A percentile compares a stretch with the other conserved stretches of the same genome.
phyloP scores from a whole-genome alignment of 2,888 invertebrate species.

The Xanthorhoe spadicearia region DNA sequence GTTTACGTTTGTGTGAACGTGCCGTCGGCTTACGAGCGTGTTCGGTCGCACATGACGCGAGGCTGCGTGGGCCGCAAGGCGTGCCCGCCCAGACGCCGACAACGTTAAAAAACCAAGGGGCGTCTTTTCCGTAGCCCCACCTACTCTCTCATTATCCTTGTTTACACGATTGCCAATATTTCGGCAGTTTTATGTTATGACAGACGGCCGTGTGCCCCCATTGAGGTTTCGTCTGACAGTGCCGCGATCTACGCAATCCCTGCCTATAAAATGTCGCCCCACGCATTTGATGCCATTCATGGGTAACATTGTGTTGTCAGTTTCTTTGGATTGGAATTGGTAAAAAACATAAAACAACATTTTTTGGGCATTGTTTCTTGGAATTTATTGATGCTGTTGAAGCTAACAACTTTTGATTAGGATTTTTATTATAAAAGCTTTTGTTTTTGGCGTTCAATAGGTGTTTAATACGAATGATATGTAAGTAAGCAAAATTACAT shows the following conservation, averaged over 20 bases:
- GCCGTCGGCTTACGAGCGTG: constrained; percentile 72
- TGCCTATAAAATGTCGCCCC: constrained; percentile 81
- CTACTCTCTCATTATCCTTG: constrained; percentile 81
- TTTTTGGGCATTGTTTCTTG: constrained; percentile 40
- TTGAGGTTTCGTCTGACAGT: constrained; percentile 79
- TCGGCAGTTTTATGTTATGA: constrained; percentile 72
- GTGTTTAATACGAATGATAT: background rate
- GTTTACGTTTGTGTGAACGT: constrained; percentile 66
- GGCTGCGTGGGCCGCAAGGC: constrained; percentile 76
- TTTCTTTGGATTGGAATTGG: constrained; percentile 48
- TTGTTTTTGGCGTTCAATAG: background rate
- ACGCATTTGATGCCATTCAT: constrained; percentile 71
- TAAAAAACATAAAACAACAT: constrained; percentile 24
- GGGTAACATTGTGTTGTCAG: constrained; percentile 66
- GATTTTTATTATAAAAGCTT: background rate
- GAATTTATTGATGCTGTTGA: constrained; percentile 29
- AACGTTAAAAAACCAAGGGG: constrained; percentile 78
- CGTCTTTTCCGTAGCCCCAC: constrained; percentile 76
- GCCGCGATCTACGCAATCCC: constrained; percentile 73
- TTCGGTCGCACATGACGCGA: constrained; percentile 56
- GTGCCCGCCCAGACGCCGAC: constrained; percentile 79
- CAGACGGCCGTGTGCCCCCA: constrained; percentile 73
- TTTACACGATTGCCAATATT: constrained; percentile 79
- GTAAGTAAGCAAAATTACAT: background rate
- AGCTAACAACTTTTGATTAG: constrained; percentile 10